These are phyloP conservation scores for Corythoichthys haematopterus DNA, from an alignment of 2,113 vertebrate genomes.

Conservation along the genomic window DNA sequence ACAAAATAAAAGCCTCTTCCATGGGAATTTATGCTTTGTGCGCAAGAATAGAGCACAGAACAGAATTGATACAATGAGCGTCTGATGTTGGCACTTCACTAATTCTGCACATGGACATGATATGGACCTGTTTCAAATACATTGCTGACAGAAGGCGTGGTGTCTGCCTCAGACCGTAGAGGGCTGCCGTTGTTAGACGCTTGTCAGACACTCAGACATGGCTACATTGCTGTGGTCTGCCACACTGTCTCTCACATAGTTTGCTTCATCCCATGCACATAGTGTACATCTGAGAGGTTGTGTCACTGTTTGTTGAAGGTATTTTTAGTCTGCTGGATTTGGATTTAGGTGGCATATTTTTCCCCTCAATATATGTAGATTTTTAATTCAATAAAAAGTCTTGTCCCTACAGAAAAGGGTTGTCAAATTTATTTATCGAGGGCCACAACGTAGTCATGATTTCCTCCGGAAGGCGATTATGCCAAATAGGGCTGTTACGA, in stretches of 20 bases:
- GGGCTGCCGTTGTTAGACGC: background rate
- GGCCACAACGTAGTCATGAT: too few species aligned
- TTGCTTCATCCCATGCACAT: slow-evolving; percentile 26
- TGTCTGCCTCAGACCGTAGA: slow-evolving; percentile 18
- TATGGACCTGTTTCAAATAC: slow-evolving; percentile 18
- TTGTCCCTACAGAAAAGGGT: too few species aligned
- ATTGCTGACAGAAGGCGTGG: slow-evolving; percentile 20
- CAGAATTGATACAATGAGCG: slow-evolving; percentile 10
- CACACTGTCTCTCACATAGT: slow-evolving; percentile 48
- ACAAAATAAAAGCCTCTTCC: background rate
- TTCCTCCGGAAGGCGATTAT: too few species aligned
- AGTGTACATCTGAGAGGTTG: slow-evolving; percentile 44
- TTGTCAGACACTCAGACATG: slow-evolving; percentile 38
- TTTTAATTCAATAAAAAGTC: slow-evolving; percentile 32
- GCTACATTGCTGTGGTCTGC: slow-evolving; percentile 57
- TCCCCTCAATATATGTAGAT: slow-evolving; percentile 22
- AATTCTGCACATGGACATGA: background rate
- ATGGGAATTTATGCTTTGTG: slow-evolving; percentile 2
- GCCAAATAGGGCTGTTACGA: too few species aligned
- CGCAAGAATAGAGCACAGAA: background rate
- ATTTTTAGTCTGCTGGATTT: slow-evolving; percentile 48
- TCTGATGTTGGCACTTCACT: slow-evolving; percentile 18
- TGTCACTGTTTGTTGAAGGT: slow-evolving; percentile 53
- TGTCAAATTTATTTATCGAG: too few species aligned
- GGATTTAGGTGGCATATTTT: slow-evolving; percentile 38